Evolutionary conservation across 2,888 invertebrate species (phyloP).

Genomic region (Ochlodes sylvanus): DNA sequence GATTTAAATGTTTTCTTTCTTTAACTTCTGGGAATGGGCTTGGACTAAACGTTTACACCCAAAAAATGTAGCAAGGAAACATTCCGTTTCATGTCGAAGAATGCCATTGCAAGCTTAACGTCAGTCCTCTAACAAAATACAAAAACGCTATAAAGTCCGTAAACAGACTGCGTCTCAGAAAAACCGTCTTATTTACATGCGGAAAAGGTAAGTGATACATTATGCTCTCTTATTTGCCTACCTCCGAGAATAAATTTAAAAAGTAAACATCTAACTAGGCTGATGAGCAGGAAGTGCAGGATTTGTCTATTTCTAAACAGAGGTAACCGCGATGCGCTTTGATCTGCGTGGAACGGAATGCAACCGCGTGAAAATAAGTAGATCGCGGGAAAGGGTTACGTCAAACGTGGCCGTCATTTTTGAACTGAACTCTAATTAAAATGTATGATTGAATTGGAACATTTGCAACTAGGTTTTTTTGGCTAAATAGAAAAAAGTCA

Average conservation of each 20-base stretch:
- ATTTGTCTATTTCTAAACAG: conserved; percentile 31
- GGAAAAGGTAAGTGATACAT: conserved; percentile 24
- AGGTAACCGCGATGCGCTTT: conserved; percentile 31
- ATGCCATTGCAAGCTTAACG: neutral
- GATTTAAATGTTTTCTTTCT: too few species aligned
- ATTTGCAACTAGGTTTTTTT: too few species aligned
- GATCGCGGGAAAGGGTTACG: conserved; percentile 22
- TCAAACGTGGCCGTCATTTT: neutral
- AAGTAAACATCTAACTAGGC: conserved; percentile 33
- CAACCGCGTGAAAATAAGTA: conserved; percentile 20
- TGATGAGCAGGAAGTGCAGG: conserved; percentile 27
- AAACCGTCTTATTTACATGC: conserved; percentile 35
- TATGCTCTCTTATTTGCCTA: conserved; percentile 29
- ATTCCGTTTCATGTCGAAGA: too few species aligned
- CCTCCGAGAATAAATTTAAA: conserved; percentile 38
- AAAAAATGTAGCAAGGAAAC: neutral
- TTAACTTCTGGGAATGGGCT: too few species aligned
- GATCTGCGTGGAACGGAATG: conserved; percentile 34
- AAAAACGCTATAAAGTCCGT: conserved; percentile 9
- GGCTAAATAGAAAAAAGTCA: too few species aligned
- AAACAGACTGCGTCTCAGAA: conserved; percentile 12
- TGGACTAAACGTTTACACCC: neutral
- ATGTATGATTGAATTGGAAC: neutral
- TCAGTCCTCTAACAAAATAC: neutral
- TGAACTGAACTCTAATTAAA: neutral